Percentiles rank a stretch among this genome's conserved stretches.
phyloP scores from a whole-genome alignment of 2,113 vertebrate species.

The Cheilinus undulatus region DNA sequence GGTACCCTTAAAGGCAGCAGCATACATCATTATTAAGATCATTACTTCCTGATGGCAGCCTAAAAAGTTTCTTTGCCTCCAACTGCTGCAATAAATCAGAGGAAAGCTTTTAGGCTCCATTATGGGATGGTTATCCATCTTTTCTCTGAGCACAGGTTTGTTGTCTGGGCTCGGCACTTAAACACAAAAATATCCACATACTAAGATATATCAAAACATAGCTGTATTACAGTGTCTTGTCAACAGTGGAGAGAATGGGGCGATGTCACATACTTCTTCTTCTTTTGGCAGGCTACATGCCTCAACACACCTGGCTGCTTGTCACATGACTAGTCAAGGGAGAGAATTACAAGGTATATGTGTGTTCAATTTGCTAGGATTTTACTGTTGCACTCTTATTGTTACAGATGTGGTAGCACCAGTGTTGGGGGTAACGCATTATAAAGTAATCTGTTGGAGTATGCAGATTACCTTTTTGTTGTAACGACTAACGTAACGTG shows the following conservation, averaged over 20 bases:
- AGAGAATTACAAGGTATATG: too few relatives aligned
- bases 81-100: constrained; percentile 63
- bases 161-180: constrained; percentile 28
- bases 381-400: too few relatives aligned
- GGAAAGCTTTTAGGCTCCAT: constrained; percentile 65
- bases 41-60: constrained; percentile 48
- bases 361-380: too few relatives aligned
- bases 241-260: constrained; percentile 1
- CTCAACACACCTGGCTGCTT: too few relatives aligned
- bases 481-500: too few relatives aligned
- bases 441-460: too few relatives aligned
- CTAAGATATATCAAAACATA: constrained; percentile 5
- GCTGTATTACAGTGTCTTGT: constrained; percentile 21
- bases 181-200: constrained; percentile 13
- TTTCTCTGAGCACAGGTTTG: constrained; percentile 41
- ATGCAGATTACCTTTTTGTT: too few relatives aligned
- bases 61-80: constrained; percentile 57
- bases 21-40: constrained; percentile 61
- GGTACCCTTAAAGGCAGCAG: constrained; percentile 40
- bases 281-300: too few relatives aligned
- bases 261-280: too few relatives aligned
- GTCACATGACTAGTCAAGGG: too few relatives aligned
- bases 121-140: constrained; percentile 50
- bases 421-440: too few relatives aligned
- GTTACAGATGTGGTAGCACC: too few relatives aligned